Evolutionary conservation across 2,113 vertebrate genomes (phyloP).

Genomic region (Siniperca knerii): DNA sequence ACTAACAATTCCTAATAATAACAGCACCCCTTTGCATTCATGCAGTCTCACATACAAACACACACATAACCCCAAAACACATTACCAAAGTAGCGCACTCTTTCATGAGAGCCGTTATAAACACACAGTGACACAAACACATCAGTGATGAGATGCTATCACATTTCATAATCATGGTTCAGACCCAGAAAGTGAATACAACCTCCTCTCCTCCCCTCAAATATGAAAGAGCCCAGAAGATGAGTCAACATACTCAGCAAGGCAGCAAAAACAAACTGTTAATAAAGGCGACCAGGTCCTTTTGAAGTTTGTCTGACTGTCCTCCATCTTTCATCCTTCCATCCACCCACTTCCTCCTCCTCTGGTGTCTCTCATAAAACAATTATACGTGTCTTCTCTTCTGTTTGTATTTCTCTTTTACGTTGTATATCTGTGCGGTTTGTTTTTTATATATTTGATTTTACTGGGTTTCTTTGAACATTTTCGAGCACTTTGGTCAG

Average conservation of each 20-base stretch:
- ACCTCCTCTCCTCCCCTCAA: conserved; percentile 10
- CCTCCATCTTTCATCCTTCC: conserved; percentile 21
- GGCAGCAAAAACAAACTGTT: conserved; percentile 55
- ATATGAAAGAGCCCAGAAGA: conserved; percentile 56
- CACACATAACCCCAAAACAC: conserved; percentile 14
- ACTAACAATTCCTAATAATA: conserved; percentile 5
- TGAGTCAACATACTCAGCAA: conserved; percentile 52
- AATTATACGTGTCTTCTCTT: conserved; percentile 8
- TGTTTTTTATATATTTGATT: not conserved
- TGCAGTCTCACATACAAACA: conserved; percentile 2
- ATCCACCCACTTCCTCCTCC: not conserved
- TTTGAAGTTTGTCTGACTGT: conserved; percentile 40
- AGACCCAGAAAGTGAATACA: conserved; percentile 52
- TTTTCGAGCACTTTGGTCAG: not conserved
- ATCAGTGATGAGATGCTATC: conserved; percentile 62
- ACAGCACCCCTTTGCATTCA: not conserved
- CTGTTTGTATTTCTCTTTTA: conserved; percentile 1
- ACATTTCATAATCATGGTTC: conserved; percentile 54
- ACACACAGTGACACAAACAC: conserved; percentile 56
- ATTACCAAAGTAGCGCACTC: conserved; percentile 12
- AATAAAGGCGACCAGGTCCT: conserved; percentile 19
- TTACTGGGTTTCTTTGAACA: not conserved
- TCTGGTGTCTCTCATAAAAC: conserved; percentile 14
- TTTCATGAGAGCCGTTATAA: conserved; percentile 46
- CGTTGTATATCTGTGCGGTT: not conserved